Base-by-base conservation (phyloP, 2,797 vertebrate species). In the Margarornis squamiger region DNA sequence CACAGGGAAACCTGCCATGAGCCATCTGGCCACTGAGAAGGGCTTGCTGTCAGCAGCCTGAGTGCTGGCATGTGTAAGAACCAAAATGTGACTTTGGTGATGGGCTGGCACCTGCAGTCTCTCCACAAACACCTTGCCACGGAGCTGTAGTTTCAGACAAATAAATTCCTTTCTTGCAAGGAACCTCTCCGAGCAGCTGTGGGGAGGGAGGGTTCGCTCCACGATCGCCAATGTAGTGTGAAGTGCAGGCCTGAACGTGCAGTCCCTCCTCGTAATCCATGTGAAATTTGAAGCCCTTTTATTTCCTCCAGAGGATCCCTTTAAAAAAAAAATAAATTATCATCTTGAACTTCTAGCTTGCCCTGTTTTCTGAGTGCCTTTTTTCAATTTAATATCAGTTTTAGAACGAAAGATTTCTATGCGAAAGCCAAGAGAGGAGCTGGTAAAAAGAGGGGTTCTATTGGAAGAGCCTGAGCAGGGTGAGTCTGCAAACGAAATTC, bases 331-430 rank as follows among this genome's bases (percentile, higher is more conserved):
- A 13, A n/a, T 10, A 8, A 58, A 13, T 43, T 38, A 10, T 84
- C 70, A 39, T 66, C 74, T 81, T 71, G 45, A 92, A 68, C 55
- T 51, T 91, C 63, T 41, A 63, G 76, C 65, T 81, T 93, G 21
- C 63, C 72, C 87, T 88, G 76, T 96, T 95, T 97, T 96, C 97
- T 98, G 93, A 98, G 80, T 96, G 67, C 71, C 94, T 91, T 90
- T 91, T 97, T 95, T 90, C 97, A 87, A 98, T 96, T 95, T 97
- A 95, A 96, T 90, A 45, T 96, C 98, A 99, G 99, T 99, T 97
- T 98, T 99, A 98, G 99, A 99, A 98, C 98, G 99, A 97, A 99
- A 99, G 98, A 99, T 99, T 98, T 99, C 99, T 90, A 99, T 99
- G 97, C 98, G 99, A 97, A 99, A 99, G 86, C 99, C 99, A 7